Evolutionary conservation across 2,888 invertebrate genomes (phyloP).

Genomic region (Rhyacophila evoluta): DNA sequence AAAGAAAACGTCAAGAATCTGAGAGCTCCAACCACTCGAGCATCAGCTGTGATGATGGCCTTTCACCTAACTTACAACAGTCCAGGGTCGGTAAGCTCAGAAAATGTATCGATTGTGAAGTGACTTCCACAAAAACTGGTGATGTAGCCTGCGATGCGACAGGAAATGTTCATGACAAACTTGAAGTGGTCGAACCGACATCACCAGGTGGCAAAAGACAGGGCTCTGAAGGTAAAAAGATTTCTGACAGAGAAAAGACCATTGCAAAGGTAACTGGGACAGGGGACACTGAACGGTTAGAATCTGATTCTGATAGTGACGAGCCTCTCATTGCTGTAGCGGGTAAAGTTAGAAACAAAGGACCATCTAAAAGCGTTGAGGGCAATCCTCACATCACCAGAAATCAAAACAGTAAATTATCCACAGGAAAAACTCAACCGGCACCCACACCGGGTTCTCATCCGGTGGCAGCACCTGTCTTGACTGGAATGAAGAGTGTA

Average conservation of each 20-base stretch:
- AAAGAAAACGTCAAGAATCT: conserved; percentile 84
- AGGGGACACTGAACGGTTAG: conserved; percentile 64
- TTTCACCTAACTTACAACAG: conserved; percentile 62
- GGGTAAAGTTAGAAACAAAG: conserved; percentile 74
- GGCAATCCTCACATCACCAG: conserved; percentile 55
- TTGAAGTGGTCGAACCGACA: conserved; percentile 34
- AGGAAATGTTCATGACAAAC: conserved; percentile 34
- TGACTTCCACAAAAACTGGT: conserved; percentile 62
- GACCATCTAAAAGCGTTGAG: conserved; percentile 46
- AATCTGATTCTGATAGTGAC: conserved; percentile 83
- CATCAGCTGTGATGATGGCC: conserved; percentile 71
- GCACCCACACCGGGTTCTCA: conserved; percentile 23
- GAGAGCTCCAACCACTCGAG: conserved; percentile 79
- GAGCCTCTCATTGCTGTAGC: conserved; percentile 81
- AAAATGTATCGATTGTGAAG: conserved; percentile 56
- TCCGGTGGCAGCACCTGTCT: neutral
- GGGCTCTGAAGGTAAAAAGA: conserved; percentile 34
- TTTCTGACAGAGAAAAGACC: conserved; percentile 48
- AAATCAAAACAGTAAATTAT: conserved; percentile 51
- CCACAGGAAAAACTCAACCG: conserved; percentile 52
- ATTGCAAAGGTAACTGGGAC: neutral
- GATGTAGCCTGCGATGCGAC: conserved; percentile 59
- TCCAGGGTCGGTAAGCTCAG: conserved; percentile 54
- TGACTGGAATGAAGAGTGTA: conserved; percentile 49
- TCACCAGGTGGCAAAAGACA: conserved; percentile 35